These are phyloP conservation scores for Zosterops pallidus DNA, from an alignment of 2,113 vertebrate species.

Conservation along the genomic window DNA sequence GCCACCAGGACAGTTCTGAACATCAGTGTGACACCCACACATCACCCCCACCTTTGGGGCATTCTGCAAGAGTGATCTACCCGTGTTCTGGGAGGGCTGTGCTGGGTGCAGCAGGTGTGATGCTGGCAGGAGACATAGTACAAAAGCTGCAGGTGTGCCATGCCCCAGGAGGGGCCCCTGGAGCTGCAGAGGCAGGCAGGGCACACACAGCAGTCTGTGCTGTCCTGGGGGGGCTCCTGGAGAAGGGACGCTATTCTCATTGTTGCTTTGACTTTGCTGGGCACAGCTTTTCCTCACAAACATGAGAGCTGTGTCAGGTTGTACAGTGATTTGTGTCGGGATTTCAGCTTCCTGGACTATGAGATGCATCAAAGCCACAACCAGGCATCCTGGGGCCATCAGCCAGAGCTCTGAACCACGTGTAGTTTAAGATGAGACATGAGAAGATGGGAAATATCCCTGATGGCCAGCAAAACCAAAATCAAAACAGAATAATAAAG, in stretches of 20 bases:
- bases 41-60: fast-evolving
- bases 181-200: background rate
- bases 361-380: background rate
- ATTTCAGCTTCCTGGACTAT: background rate
- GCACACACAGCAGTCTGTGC: fast-evolving
- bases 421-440: background rate
- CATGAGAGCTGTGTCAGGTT: background rate
- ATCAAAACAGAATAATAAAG: background rate
- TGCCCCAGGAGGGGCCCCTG: background rate
- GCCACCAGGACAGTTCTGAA: background rate
- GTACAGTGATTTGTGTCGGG: background rate
- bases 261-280: background rate
- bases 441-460: background rate
- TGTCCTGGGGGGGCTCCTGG: background rate
- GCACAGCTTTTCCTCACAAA: background rate
- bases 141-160: background rate
- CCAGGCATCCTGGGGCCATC: background rate
- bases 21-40: too few species aligned
- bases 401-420: background rate
- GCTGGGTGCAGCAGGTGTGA: background rate
- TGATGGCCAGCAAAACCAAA: background rate
- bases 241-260: background rate
- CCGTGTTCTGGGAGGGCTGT: background rate
- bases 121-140: background rate
- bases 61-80: background rate